These are phyloP conservation scores for Serripes groenlandicus DNA, from an alignment of 2,888 invertebrate species.

Conservation along the genomic window DNA sequence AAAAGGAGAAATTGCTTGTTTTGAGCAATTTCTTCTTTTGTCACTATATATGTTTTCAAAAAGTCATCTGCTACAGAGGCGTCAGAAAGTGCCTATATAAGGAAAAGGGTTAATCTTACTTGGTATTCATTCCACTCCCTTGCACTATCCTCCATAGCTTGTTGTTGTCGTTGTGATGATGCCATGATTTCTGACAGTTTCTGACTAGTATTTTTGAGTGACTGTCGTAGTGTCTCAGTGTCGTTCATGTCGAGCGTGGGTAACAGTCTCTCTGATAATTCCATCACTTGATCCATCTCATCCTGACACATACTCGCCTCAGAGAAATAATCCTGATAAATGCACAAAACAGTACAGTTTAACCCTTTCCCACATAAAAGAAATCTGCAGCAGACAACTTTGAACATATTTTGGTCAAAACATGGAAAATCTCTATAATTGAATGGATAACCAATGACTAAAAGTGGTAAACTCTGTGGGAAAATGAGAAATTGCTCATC, in stretches of 20 bases:
- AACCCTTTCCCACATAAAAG: too few species aligned
- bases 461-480: not conserved
- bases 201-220: constrained; percentile 88
- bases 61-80: not conserved
- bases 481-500: not conserved
- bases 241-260: constrained; percentile 84
- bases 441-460: too few species aligned
- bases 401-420: too few species aligned
- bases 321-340: constrained; percentile 83
- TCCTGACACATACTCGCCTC: constrained; percentile 84
- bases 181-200: constrained; percentile 92
- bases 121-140: constrained; percentile 95
- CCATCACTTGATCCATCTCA: constrained; percentile 83
- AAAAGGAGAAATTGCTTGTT: not conserved
- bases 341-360: too few species aligned
- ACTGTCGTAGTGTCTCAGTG: constrained; percentile 81
- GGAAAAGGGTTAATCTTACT: constrained; percentile 61
- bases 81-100: not conserved
- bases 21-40: not conserved
- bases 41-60: not conserved
- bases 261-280: constrained; percentile 80
- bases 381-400: too few species aligned
- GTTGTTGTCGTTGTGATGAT: constrained; percentile 92
- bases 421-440: too few species aligned
- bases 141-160: constrained; percentile 93